A percentile compares a stretch with the other conserved stretches of the same genome.
Evolutionary conservation across 92 coral and sea anemone species (phyloP).

Genomic region (Pocillopora meandrina): DNA sequence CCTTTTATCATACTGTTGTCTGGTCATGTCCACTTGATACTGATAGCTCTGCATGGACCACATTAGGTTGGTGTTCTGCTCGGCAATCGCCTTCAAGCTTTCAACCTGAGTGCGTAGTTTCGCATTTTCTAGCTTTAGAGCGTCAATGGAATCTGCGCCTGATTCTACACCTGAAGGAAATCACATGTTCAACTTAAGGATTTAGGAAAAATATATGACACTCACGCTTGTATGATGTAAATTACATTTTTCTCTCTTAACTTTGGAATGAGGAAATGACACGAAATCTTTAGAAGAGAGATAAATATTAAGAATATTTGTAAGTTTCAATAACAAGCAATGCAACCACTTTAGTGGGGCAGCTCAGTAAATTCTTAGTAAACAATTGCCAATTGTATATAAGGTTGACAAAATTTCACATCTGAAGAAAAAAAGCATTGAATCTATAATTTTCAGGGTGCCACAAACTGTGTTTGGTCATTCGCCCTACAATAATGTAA

Average conservation of each 20-base stretch:
- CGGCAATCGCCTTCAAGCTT: slow-evolving; percentile 78
- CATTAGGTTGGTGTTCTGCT: slow-evolving; percentile 76
- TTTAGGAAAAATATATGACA: too few relatives aligned
- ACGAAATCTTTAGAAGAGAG: too few relatives aligned
- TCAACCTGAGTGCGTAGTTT: slow-evolving; percentile 74
- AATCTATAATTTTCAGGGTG: too few relatives aligned
- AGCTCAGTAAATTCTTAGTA: too few relatives aligned
- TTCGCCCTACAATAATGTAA: too few relatives aligned
- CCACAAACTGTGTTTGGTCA: too few relatives aligned
- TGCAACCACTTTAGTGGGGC: too few relatives aligned
- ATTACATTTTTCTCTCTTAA: not conserved
- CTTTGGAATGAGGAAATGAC: not conserved
- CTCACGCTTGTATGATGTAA: not conserved
- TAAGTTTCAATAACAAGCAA: too few relatives aligned
- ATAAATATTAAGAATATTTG: too few relatives aligned
- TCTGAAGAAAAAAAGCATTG: too few relatives aligned
- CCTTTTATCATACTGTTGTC: slow-evolving; percentile 61
- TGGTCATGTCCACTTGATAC: slow-evolving; percentile 62
- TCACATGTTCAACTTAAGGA: not conserved
- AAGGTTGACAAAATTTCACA: too few relatives aligned
- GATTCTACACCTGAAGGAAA: slow-evolving; percentile 18
- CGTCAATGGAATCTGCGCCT: slow-evolving; percentile 24
- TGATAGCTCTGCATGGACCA: slow-evolving; percentile 86
- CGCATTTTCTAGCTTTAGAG: slow-evolving; percentile 65
- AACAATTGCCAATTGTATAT: too few relatives aligned